Evolutionary conservation across 2,113 vertebrate genomes (phyloP).

Genomic region (Crocuta crocuta): DNA sequence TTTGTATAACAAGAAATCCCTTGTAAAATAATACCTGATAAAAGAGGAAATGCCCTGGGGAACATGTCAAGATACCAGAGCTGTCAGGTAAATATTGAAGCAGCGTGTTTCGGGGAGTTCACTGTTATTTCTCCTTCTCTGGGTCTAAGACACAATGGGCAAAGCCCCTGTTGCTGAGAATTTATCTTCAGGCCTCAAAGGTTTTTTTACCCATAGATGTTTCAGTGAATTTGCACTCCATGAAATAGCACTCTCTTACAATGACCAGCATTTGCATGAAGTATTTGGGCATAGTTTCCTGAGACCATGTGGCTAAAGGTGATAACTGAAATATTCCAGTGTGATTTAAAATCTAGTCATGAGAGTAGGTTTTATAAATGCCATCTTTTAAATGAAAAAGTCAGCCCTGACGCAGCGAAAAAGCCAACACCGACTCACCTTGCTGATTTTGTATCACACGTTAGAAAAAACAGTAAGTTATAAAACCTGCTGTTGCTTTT

Average conservation of each 20-base stretch:
- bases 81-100: slow-evolving; percentile 80
- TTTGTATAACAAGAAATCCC: slow-evolving; percentile 68
- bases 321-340: slow-evolving; percentile 63
- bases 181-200: slow-evolving; percentile 43
- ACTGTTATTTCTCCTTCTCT: slow-evolving; percentile 27
- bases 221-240: slow-evolving; percentile 61
- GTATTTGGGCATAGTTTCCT: slow-evolving; percentile 44
- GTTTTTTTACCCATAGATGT: neutral
- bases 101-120: slow-evolving; percentile 20
- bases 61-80: slow-evolving; percentile 74
- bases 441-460: neutral
- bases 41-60: slow-evolving; percentile 72
- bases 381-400: slow-evolving; percentile 24
- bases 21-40: slow-evolving; percentile 81
- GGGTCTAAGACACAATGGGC: slow-evolving; percentile 48
- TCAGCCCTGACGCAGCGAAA: neutral
- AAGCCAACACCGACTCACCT: neutral
- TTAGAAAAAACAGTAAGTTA: neutral
- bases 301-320: slow-evolving; percentile 66
- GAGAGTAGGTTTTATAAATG: slow-evolving; percentile 50
- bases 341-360: slow-evolving; percentile 50
- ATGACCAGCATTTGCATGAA: slow-evolving; percentile 49
- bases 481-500: slow-evolving; percentile 10
- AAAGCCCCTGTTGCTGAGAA: slow-evolving; percentile 55
- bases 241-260: neutral